These are phyloP conservation scores for Cerastis rubricosa DNA, from an alignment of 2,888 invertebrate species.

Conservation along the genomic window DNA sequence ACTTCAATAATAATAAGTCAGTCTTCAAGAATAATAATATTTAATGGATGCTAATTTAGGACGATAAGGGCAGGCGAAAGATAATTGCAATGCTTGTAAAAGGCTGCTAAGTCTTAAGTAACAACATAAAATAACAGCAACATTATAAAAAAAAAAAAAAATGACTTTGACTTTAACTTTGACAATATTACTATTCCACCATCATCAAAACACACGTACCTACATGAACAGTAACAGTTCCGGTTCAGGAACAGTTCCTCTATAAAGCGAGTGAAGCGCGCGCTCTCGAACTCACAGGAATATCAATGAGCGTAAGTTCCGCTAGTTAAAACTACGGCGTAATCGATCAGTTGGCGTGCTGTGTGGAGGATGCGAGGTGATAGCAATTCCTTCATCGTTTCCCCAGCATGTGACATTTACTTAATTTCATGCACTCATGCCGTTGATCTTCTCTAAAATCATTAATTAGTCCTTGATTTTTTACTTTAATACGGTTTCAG, in stretches of 20 bases:
- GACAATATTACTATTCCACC: neutral
- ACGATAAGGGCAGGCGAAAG: no score
- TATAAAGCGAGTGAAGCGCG: conserved; percentile 16
- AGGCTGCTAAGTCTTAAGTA: no score
- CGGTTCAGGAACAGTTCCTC: conserved; percentile 5
- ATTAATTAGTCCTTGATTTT: neutral
- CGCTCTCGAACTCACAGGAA: conserved; percentile 12
- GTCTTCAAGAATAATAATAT: no score
- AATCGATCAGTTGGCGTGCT: neutral
- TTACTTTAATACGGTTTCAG: neutral
- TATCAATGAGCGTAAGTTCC: conserved; percentile 31
- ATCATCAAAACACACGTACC: neutral
- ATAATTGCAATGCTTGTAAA: no score
- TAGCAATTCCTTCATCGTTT: neutral
- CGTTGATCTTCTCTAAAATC: neutral
- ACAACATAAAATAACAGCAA: no score
- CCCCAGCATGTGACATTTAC: neutral
- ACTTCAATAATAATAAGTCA: no score
- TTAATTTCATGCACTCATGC: neutral
- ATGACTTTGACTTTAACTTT: no score
- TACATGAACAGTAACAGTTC: neutral
- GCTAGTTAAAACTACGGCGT: conserved; percentile 20
- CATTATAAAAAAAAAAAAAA: no score
- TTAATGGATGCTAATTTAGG: no score
- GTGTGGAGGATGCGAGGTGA: neutral